Evolutionary conservation across 2,797 vertebrate genomes (phyloP).

Genomic region (Falco peregrinus): DNA sequence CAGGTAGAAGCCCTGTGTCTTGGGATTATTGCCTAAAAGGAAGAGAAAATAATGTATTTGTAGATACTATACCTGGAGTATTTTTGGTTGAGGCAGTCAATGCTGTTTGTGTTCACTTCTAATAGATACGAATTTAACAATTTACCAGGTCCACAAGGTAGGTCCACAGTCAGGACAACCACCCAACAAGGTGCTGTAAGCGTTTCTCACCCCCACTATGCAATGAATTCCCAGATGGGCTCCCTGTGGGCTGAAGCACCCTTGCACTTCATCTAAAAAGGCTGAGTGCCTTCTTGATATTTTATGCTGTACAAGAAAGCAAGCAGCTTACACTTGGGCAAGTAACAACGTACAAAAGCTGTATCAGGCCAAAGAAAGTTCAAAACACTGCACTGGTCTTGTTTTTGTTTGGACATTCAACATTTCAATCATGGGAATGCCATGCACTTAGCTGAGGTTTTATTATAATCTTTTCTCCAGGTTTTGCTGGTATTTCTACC

Average conservation of each 20-base stretch:
- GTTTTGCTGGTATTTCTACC: neutral
- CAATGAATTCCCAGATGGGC: neutral
- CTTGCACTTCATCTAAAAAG: fast-evolving
- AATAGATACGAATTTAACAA: neutral
- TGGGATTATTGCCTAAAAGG: neutral
- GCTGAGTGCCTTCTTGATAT: neutral
- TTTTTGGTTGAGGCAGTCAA: neutral
- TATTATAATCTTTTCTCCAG: conserved; percentile 28
- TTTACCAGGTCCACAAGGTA: neutral
- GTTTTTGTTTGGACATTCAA: neutral
- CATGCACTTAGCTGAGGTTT: conserved; percentile 1
- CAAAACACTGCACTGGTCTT: neutral
- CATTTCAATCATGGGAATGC: neutral
- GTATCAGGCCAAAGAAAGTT: neutral
- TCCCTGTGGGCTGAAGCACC: neutral
- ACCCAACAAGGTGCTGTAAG: neutral
- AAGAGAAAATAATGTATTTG: neutral
- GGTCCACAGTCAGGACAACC: neutral
- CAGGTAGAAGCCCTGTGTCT: neutral
- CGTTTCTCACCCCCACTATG: neutral
- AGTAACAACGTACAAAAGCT: neutral
- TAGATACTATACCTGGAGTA: neutral
- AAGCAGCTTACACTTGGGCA: neutral
- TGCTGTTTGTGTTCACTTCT: neutral
- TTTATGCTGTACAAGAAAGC: neutral